Base-by-base conservation (phyloP, 2,113 vertebrate species). In the Pedetes capensis region DNA sequence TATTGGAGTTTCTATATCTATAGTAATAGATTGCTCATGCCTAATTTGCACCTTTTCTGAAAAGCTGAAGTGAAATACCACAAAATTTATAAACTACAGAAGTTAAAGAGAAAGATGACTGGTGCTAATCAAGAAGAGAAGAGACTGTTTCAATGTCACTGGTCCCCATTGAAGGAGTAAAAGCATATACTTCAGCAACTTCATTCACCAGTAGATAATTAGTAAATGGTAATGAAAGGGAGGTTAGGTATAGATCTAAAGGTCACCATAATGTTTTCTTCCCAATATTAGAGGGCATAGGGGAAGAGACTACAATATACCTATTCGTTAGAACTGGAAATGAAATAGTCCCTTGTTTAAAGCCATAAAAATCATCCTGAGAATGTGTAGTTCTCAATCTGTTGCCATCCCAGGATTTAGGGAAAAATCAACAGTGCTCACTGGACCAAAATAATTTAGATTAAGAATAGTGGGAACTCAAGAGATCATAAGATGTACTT, bases 1-100 rank as follows among this genome's bases (percentile, higher is more conserved):
- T 68, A 63, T 17, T 90, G 34, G 49, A 6, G 32, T 79, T 93
- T 95, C 71, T 68, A 29, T 42, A n/a, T 10, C 49, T 39, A 16
- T 66, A 53, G 39, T 71, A 57, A 94, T 81, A 72, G 57, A 87
- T 44, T 42, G 79, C 29, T 94, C 74, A 68, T 29, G 9, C 74
- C 25, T 85, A 20, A 64, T 57, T 76, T 85, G 42, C 2, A 90
- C 42, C 76, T 91, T 71, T 69, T 42, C 32, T 5, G 78, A 89
- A 93, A 76, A 37, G 12, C 27, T 95, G n/a, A 55, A 64, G 20
- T 47, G 78, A 96, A 86, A 76, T n/a, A 83, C 37, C 20, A 93
- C 9, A 79, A 12, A 82, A 85, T 79, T 74, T 64, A 75, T 44
- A 89, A 79, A 83, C 39, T 34, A 78, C 9, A 59, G 18, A 95